Percentiles rank a stretch among this genome's conserved stretches.
Evolutionary conservation across 2,113 vertebrate genomes (phyloP).

Genomic region (Rallus limicola): DNA sequence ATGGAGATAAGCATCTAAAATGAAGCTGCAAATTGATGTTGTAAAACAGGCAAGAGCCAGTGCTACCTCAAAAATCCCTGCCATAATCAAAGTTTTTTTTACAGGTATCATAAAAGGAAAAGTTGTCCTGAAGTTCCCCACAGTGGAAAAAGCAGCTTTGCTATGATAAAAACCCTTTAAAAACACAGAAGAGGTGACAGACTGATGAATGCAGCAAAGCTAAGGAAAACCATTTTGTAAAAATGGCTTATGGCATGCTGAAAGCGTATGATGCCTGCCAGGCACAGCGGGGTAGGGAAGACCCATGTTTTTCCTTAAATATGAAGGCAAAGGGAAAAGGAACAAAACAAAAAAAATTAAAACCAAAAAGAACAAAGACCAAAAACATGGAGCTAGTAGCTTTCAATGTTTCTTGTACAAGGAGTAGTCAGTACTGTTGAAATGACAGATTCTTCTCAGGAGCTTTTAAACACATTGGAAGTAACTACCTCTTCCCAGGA

Average conservation of each 20-base stretch:
- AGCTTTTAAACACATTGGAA: not conserved
- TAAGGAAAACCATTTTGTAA: not conserved
- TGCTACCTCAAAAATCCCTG: not conserved
- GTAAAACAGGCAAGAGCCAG: not conserved
- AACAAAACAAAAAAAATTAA: not conserved
- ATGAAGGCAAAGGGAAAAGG: not conserved
- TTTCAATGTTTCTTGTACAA: not conserved
- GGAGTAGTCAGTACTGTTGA: not conserved
- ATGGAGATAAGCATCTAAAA: not conserved
- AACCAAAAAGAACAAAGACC: not conserved
- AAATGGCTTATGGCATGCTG: not conserved
- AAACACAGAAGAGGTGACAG: not conserved
- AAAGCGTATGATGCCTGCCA: not conserved
- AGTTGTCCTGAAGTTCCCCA: not conserved
- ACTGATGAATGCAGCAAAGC: not conserved
- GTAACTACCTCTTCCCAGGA: not conserved
- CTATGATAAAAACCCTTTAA: not conserved
- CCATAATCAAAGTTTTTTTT: not conserved
- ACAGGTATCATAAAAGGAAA: not conserved
- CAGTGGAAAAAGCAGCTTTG: not conserved
- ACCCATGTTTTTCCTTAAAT: not conserved
- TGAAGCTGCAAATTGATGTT: not conserved
- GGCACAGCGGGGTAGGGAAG: not conserved
- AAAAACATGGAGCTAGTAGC: not conserved
- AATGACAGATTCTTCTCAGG: not conserved